A percentile compares a stretch with the other conserved stretches of the same genome.
phyloP scores from a whole-genome alignment of 2,797 vertebrate genomes.

The Pterois miles region DNA sequence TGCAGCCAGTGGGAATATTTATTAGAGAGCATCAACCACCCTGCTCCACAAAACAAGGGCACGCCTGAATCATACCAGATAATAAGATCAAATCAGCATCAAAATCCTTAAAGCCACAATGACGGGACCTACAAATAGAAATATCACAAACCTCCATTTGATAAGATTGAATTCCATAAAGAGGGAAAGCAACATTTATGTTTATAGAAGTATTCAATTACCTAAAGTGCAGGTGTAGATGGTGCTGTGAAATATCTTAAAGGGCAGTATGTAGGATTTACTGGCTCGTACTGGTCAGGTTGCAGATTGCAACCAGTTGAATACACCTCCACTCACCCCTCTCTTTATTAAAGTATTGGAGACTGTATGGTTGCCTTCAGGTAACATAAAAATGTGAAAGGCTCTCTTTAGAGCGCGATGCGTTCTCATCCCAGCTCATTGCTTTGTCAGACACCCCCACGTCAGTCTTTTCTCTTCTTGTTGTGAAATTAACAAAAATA shows the following conservation, averaged over 20 bases:
- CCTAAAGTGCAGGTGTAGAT: not conserved
- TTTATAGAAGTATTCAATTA: not conserved
- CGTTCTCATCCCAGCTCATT: no score
- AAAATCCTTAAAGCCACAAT: slow-evolving; percentile 19
- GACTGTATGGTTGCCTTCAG: no score
- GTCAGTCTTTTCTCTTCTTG: no score
- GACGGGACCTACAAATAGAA: slow-evolving; percentile 21
- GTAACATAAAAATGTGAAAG: no score
- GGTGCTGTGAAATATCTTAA: not conserved
- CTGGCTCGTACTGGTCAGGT: no score
- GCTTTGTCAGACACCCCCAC: no score
- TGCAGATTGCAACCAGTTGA: no score
- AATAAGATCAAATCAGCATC: slow-evolving; percentile 45
- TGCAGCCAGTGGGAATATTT: slow-evolving; percentile 8
- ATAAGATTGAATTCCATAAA: not conserved
- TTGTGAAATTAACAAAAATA: no score
- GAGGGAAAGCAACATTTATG: not conserved
- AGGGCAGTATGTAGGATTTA: no score
- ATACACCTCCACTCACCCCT: no score
- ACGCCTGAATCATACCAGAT: slow-evolving; percentile 16
- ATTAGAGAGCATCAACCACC: slow-evolving; percentile 19
- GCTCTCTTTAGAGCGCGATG: no score
- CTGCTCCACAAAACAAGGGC: slow-evolving; percentile 2
- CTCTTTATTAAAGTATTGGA: no score
- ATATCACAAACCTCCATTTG: not conserved